A percentile compares a stretch with the other conserved stretches of the same genome.
phyloP scores from a whole-genome alignment of 2,888 invertebrate genomes.

The Plagodis pulveraria region DNA sequence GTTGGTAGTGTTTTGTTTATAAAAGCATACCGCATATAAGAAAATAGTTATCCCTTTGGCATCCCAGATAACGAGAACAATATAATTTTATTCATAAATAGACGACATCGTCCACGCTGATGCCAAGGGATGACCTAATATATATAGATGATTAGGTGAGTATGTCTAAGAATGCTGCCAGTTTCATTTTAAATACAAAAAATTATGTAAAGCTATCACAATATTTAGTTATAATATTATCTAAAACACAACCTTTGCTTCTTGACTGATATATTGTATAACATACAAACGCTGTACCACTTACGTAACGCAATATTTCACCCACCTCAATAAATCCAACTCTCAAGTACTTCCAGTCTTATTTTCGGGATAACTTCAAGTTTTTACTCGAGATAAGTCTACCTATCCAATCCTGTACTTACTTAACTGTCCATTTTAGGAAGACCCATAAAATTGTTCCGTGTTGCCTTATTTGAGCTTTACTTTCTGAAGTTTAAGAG shows the following conservation, averaged over 20 bases:
- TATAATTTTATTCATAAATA: too few species aligned
- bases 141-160: too few species aligned
- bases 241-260: neutral
- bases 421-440: slow-evolving; percentile 59
- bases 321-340: slow-evolving; percentile 57
- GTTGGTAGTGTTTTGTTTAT: too few species aligned
- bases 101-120: too few species aligned
- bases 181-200: too few species aligned
- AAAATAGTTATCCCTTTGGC: too few species aligned
- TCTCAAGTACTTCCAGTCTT: slow-evolving; percentile 59
- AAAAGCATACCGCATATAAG: too few species aligned
- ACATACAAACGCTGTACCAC: slow-evolving; percentile 31
- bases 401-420: slow-evolving; percentile 69
- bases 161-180: too few species aligned
- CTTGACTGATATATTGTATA: neutral
- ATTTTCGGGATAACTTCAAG: slow-evolving; percentile 67
- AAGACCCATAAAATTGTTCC: slow-evolving; percentile 61
- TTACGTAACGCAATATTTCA: slow-evolving; percentile 39
- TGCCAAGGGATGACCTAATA: too few species aligned
- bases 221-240: neutral
- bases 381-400: slow-evolving; percentile 70
- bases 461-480: slow-evolving; percentile 55
- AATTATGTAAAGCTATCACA: too few species aligned
- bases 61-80: too few species aligned
- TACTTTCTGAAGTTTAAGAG: slow-evolving; percentile 52